A percentile compares a stretch with the other conserved stretches of the same genome.
Conservation (phyloP, 2,113 vertebrate genomes). For the Myiozetetes cayanensis region DNA sequence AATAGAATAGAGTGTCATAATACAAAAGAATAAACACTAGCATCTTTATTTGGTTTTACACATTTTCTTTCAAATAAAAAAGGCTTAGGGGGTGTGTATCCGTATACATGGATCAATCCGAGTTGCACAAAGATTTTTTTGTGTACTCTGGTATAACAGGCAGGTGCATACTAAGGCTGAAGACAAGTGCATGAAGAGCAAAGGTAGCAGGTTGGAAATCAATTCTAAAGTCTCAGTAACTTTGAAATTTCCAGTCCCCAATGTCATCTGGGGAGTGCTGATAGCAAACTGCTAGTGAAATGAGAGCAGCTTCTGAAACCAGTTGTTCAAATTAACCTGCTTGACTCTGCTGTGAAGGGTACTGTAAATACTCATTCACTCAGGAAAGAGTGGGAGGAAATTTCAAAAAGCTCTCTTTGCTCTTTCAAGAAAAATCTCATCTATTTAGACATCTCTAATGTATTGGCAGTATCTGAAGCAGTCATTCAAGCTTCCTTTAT, state of each 20-base stretch:
- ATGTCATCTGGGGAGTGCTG: neutral
- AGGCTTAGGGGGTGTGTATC: neutral
- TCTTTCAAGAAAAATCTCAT: neutral
- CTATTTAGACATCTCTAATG: neutral
- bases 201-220: neutral
- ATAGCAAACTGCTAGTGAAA: neutral
- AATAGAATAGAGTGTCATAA: neutral
- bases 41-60: neutral
- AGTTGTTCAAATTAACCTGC: slow-evolving; percentile 28
- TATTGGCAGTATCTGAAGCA: neutral
- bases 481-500: neutral
- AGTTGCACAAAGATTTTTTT: neutral
- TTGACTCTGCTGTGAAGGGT: slow-evolving; percentile 2
- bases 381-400: neutral
- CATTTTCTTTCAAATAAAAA: neutral
- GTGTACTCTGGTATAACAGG: fast-evolving
- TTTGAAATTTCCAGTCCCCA: neutral
- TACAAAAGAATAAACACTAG: neutral
- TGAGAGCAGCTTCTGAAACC: neutral
- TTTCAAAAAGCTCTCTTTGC: neutral
- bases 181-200: neutral
- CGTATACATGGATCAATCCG: neutral
- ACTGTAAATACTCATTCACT: slow-evolving; percentile 15
- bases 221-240: neutral
- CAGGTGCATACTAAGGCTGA: neutral